A percentile compares a stretch with the other conserved stretches of the same genome.
These are phyloP conservation scores for Arbacia lixula DNA, from an alignment of 53 echinoderm and acorn worm species.

Conservation along the genomic window DNA sequence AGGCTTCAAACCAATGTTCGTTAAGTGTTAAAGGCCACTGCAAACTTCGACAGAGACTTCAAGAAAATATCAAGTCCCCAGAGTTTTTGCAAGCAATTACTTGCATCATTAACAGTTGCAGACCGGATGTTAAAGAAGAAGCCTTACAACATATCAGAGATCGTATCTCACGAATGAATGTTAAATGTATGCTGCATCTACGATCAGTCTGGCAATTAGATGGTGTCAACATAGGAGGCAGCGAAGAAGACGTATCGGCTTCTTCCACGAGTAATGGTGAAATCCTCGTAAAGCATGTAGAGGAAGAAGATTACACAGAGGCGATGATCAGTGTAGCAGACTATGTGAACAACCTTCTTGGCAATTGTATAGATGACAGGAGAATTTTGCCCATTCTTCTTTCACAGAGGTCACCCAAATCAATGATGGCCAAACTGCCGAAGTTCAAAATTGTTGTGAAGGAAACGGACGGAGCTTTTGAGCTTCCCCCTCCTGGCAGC, in stretches of 20 bases:
- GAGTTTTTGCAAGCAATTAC: background rate
- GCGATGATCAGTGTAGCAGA: background rate
- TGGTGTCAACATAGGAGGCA: slow-evolving; percentile 1
- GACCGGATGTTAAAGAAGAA: background rate
- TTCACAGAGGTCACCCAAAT: background rate
- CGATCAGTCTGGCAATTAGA: background rate
- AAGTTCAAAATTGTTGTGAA: background rate
- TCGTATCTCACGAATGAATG: background rate
- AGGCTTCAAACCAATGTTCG: background rate
- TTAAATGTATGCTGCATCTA: slow-evolving; percentile 6
- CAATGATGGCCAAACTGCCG: background rate
- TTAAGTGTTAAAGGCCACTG: background rate
- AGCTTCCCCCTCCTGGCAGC: slow-evolving; percentile 55
- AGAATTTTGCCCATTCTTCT: background rate
- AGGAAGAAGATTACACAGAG: background rate
- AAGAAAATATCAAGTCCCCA: background rate
- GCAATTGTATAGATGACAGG: background rate
- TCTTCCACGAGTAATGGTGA: background rate
- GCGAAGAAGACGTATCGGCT: background rate
- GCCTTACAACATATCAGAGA: background rate
- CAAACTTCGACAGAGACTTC: background rate
- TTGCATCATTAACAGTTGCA: background rate
- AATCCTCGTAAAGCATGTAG: background rate
- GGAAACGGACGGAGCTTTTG: background rate
- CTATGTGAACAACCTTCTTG: slow-evolving; percentile 12